These are phyloP conservation scores for Zapornia atra DNA, from an alignment of 2,113 vertebrate genomes.

Conservation along the genomic window DNA sequence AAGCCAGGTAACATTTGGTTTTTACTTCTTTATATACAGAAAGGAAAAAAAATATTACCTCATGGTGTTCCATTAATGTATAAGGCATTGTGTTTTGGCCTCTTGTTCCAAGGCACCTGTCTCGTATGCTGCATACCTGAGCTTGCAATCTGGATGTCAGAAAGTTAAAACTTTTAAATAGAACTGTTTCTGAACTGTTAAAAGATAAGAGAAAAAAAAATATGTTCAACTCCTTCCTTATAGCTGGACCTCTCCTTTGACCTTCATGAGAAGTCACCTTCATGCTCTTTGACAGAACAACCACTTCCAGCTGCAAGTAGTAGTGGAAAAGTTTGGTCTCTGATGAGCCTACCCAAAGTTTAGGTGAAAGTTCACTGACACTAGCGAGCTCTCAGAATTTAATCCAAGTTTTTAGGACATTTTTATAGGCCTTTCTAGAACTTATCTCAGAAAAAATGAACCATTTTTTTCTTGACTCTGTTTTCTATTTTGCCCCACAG, in stretches of 20 bases:
- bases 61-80: neutral
- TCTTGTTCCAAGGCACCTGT: neutral
- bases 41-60: neutral
- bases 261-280: neutral
- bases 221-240: neutral
- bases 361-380: neutral
- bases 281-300: neutral
- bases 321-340: neutral
- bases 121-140: neutral
- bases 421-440: neutral
- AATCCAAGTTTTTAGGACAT: neutral
- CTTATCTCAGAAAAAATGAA: neutral
- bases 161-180: neutral
- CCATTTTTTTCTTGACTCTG: neutral
- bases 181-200: neutral
- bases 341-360: neutral
- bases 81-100: neutral
- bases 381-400: neutral
- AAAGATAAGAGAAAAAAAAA: neutral
- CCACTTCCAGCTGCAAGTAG: neutral
- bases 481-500: neutral
- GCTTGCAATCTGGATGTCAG: neutral
- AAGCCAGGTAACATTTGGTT: neutral
- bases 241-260: neutral
- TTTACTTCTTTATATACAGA: neutral